Evolutionary conservation across 2,888 invertebrate genomes (phyloP).

Genomic region (Diploptera punctata): DNA sequence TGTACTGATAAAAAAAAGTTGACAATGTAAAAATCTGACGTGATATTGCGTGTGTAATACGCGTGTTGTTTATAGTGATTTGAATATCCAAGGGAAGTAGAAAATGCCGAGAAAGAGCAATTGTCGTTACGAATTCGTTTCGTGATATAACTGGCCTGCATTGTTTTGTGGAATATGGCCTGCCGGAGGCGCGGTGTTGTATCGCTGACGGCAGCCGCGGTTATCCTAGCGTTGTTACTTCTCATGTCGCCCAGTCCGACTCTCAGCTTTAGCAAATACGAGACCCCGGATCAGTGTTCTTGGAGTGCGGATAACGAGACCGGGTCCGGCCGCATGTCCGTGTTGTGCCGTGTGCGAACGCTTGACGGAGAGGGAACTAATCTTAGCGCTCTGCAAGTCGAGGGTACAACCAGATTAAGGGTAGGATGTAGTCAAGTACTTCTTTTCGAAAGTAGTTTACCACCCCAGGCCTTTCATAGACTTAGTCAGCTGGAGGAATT

Average conservation of each 20-base stretch:
- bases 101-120: background rate
- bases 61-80: no score
- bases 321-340: constrained; percentile 56
- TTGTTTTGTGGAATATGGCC: constrained; percentile 9
- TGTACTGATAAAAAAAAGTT: no score
- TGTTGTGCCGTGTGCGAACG: constrained; percentile 73
- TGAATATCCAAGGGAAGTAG: background rate
- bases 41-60: no score
- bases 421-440: constrained; percentile 80
- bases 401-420: constrained; percentile 74
- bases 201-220: constrained; percentile 9
- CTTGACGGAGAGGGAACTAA: constrained; percentile 74
- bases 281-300: constrained; percentile 56
- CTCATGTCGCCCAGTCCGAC: constrained; percentile 3
- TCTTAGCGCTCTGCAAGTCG: constrained; percentile 66
- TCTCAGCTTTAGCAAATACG: constrained; percentile 37
- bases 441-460: constrained; percentile 78
- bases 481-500: constrained; percentile 78
- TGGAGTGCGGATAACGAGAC: constrained; percentile 59
- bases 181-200: no score
- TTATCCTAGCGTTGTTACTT: constrained; percentile 1
- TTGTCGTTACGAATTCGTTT: background rate
- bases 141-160: background rate
- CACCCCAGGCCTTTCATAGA: constrained; percentile 73
- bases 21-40: no score